These are phyloP conservation scores for Oscheius sp. DNA, from an alignment of 2,888 invertebrate species.

Conservation along the genomic window DNA sequence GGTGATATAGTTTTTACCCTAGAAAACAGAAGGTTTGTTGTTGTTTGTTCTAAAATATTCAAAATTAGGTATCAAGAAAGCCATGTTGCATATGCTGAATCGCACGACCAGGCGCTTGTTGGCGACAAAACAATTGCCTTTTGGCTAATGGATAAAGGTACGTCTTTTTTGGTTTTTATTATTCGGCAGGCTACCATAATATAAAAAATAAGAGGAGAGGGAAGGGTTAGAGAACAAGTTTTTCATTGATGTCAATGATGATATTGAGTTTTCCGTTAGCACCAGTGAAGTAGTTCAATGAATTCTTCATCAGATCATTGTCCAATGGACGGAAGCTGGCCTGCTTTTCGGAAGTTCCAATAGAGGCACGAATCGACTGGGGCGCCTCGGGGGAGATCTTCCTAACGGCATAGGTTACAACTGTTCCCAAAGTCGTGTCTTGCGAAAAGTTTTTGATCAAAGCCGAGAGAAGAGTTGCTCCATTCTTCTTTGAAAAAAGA, in stretches of 20 bases:
- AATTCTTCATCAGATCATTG: neutral
- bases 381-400: neutral
- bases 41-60: neutral
- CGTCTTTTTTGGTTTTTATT: neutral
- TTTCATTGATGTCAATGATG: slow-evolving; percentile 2
- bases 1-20: slow-evolving; percentile 89
- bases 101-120: slow-evolving; percentile 96
- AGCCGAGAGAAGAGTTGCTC: neutral
- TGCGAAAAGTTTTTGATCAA: neutral
- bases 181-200: neutral
- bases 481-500: slow-evolving; percentile 5
- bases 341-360: slow-evolving; percentile 5
- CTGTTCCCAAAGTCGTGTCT: neutral
- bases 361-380: neutral
- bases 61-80: slow-evolving; percentile 85
- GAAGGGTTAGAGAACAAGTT: slow-evolving; percentile 7
- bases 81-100: slow-evolving; percentile 96
- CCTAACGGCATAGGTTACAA: neutral
- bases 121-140: slow-evolving; percentile 99
- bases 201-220: too few relatives aligned
- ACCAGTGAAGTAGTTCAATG: slow-evolving; percentile 1
- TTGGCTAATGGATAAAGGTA: slow-evolving; percentile 77
- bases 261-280: slow-evolving; percentile 1
- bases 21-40: slow-evolving; percentile 78
- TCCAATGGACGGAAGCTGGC: neutral